Base-by-base conservation (phyloP, 2,797 vertebrate genomes). In the Manis pentadactyla region DNA sequence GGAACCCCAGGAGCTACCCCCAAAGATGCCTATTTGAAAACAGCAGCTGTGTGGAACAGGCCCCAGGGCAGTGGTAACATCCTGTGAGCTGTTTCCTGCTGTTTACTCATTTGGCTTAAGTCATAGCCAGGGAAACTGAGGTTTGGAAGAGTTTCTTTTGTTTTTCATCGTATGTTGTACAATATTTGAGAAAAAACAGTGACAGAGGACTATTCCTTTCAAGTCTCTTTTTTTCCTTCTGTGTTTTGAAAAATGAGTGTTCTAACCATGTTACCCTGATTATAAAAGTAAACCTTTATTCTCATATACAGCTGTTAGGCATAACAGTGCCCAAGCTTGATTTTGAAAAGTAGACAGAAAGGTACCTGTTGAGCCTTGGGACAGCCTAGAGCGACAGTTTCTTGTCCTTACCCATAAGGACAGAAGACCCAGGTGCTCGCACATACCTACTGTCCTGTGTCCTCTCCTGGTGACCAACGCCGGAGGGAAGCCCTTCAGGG, bases 401-500 rank as follows among this genome's bases (percentile, higher is more conserved):
- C 55, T 31, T 73, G 27, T 55, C 37, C 49, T 90, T 27, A 6
- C 15, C 73, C 3, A 2, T 27, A 15, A 88, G 51, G 57, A 81
- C 66, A 23, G 34, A 23, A 34, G 42, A 53, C 34, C 25, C n/a
- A 64, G 59, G 6, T 11, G 46, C 9, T 34, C 4, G 8, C 14
- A 13, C 8, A 3, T 13, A 12, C 11, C 14, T 4, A 4, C 7
- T 0, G 0, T n/a, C 2, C 15, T 69, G 27, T 9, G n/a, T 17
- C 37, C n/a, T 77, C 42, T 55, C 31, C 34, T 46, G 31, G n/a
- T 11, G 49, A 53, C 18, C 0, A 4, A 53, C 17, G 2, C 15
- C 53, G 0, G 7, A 51, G 31, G 59, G 5, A 0, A 10, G 59
- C 0, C 37, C 55, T 14, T 46, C 46, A 46, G 46, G 46, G 46